phyloP scores from a whole-genome alignment of 1,140 invertebrate species.

The Macrosteles quadrilineatus region DNA sequence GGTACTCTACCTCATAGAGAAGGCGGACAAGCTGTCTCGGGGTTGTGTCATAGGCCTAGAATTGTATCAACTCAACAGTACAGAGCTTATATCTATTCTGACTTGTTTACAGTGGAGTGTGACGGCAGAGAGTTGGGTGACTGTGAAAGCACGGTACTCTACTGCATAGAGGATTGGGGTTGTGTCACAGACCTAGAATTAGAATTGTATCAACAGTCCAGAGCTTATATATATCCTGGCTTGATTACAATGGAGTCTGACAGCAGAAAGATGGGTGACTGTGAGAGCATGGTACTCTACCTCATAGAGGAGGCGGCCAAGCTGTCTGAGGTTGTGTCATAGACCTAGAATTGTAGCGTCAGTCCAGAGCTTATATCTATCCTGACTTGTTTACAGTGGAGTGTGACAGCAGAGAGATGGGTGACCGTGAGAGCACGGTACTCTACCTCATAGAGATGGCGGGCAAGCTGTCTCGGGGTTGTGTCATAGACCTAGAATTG shows the following conservation, averaged over 20 bases:
- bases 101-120: slow-evolving; percentile 3
- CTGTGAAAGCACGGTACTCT: slow-evolving; percentile 58
- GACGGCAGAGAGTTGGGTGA: slow-evolving; percentile 35
- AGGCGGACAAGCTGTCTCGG: slow-evolving; percentile 53
- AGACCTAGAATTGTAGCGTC: too few species aligned
- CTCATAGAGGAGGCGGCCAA: slow-evolving; percentile 56
- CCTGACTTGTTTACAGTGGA: slow-evolving; percentile 16
- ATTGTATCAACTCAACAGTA: too few species aligned
- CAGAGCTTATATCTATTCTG: too few species aligned
- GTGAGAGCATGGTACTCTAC: slow-evolving; percentile 59
- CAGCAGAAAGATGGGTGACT: slow-evolving; percentile 36
- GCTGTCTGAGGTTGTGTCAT: slow-evolving; percentile 52
- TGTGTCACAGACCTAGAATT: too few species aligned
- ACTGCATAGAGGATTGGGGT: slow-evolving; percentile 58
- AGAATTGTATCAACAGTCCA: too few species aligned
- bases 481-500: slow-evolving; percentile 56
- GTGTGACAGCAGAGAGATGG: slow-evolving; percentile 32
- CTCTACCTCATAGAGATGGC: slow-evolving; percentile 58
- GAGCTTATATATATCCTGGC: too few species aligned
- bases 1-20: slow-evolving; percentile 59
- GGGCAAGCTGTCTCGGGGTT: slow-evolving; percentile 52
- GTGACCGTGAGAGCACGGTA: slow-evolving; percentile 54
- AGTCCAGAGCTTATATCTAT: too few species aligned
- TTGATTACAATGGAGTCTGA: slow-evolving; percentile 3
- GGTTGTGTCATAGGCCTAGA: too few species aligned